Evolutionary conservation across 2,797 vertebrate species (phyloP).

Genomic region (Thaleichthys pacificus): DNA sequence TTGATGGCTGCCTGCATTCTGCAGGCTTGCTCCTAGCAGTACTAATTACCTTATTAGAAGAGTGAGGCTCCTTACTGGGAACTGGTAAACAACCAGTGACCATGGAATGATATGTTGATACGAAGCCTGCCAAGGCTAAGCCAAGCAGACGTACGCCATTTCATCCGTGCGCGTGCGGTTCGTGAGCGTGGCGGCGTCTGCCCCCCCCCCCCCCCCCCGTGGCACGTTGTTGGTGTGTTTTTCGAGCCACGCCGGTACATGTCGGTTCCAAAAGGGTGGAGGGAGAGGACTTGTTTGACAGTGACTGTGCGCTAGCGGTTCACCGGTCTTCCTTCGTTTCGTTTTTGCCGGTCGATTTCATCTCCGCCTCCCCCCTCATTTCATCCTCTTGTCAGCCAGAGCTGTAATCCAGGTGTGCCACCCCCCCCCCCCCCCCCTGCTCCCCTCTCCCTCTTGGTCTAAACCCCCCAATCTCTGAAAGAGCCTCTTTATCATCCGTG

Average conservation of each 20-base stretch:
- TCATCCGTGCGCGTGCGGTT: background rate
- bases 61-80: constrained; percentile 12
- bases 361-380: constrained; percentile 27
- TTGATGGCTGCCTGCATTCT: constrained; percentile 46
- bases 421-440: background rate
- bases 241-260: background rate
- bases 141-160: background rate
- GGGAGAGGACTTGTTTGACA: background rate
- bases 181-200: background rate
- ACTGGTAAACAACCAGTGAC: constrained; percentile 1
- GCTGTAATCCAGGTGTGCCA: constrained; percentile 8
- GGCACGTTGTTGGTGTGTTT: no score
- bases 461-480: background rate
- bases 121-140: background rate
- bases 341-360: constrained; percentile 48
- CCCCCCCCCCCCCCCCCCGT: no score
- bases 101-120: background rate
- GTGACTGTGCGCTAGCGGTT: background rate
- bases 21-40: constrained; percentile 36
- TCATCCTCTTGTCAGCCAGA: background rate
- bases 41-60: constrained; percentile 54
- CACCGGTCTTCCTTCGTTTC: background rate
- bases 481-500: background rate
- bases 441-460: background rate
- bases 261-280: background rate